Base-by-base conservation (phyloP, 1,140 invertebrate species). In the Colletes gigas region DNA sequence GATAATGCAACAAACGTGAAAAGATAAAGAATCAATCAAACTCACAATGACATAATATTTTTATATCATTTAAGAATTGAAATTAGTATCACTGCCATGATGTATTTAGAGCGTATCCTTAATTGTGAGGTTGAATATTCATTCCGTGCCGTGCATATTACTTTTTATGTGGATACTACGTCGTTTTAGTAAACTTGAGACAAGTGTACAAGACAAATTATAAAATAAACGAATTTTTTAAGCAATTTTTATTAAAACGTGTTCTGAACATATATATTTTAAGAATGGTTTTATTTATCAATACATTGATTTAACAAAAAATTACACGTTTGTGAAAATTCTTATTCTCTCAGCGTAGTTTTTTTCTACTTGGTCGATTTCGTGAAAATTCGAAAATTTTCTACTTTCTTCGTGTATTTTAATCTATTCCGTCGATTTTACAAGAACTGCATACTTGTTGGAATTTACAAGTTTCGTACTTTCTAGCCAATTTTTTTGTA, bases 141-240 rank as follows among this genome's bases (percentile, higher is more conserved):
- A 90, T 90, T 90, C 86, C 89, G 86, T 87, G 30, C 30, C 85
- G 39, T 60, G 78, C 39, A 14, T 78, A 83, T 77, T 88, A 81
- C 65, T 84, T 80, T 80, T 84, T 80, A 60, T 83, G 83, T 69
- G 57, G 75, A 83, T 66, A 88, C 10, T 82, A 84, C 85, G 83
- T 71, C 60, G 59, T 88, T 88, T 76, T 74, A 78, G 80, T 80
- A 83, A 79, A 84, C 52, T 77, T 74, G 57, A 80, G 68, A 87
- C 76, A 82, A 89, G 86, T 90, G 89, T 91, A 89, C 86, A 86
- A 91, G 84, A 84, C 82, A 86, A 85, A 89, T 83, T 88, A 88
- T 71, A 69, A 83, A 91, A 91, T 89, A 92, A 88, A 91, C 83
- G 78, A 91, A 89, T 90, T 92, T 92, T 91, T 88, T 89, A 91